Evolutionary conservation across 2,888 invertebrate species (phyloP).

Genomic region (Lochmaea crataegi): DNA sequence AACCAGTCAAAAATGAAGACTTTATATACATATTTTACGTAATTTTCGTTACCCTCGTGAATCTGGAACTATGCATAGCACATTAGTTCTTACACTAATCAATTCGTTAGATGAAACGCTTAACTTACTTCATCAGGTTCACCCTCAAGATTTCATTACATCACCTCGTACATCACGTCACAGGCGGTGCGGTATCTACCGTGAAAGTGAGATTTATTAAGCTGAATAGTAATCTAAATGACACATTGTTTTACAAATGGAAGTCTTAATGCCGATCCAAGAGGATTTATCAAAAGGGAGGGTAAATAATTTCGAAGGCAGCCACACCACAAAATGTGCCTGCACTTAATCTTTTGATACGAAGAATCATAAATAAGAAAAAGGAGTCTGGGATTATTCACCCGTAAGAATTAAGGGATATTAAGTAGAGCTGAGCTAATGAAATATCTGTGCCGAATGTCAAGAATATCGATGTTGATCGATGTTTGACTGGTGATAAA

Average conservation of each 20-base stretch:
- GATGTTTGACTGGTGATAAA: too few relatives aligned
- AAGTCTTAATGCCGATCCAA: constrained; percentile 39
- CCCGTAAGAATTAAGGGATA: not conserved
- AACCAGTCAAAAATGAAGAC: too few relatives aligned
- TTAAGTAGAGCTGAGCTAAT: not conserved
- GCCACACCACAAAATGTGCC: constrained; percentile 7
- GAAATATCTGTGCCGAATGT: not conserved
- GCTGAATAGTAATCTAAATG: constrained; percentile 42
- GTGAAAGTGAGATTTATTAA: constrained; percentile 28
- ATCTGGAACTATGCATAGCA: not conserved
- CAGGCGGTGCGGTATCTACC: constrained; percentile 3
- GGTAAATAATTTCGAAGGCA: constrained; percentile 24
- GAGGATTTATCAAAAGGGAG: constrained; percentile 42
- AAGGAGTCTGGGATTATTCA: not conserved
- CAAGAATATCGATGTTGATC: too few relatives aligned
- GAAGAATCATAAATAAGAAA: not conserved
- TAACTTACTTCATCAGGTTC: constrained; percentile 27
- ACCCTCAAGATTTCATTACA: constrained; percentile 29
- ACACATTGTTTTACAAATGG: constrained; percentile 48
- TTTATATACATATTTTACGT: too few relatives aligned
- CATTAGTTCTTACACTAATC: not conserved
- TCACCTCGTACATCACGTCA: constrained; percentile 34
- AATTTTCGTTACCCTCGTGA: not conserved
- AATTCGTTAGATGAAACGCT: constrained; percentile 17
- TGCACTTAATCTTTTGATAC: constrained; percentile 1